Evolutionary conservation across 2,888 invertebrate genomes (phyloP).

Genomic region (Prenolepis imparis): DNA sequence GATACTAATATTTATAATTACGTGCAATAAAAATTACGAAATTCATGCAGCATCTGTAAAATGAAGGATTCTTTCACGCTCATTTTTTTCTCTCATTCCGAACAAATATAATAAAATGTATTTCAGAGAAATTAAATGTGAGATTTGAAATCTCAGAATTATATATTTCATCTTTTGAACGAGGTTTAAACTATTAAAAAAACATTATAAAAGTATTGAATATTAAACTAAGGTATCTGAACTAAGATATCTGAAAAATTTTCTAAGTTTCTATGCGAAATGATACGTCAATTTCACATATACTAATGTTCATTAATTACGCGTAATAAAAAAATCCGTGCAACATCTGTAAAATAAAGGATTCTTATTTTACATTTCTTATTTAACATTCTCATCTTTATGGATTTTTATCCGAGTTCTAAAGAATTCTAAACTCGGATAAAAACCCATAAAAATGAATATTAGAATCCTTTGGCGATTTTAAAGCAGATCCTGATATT

Average conservation of each 20-base stretch:
- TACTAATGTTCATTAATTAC: background rate
- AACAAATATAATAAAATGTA: too few relatives aligned
- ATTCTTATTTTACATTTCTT: too few relatives aligned
- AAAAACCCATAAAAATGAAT: too few relatives aligned
- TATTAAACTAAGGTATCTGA: background rate
- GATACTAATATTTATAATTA: too few relatives aligned
- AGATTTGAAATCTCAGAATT: too few relatives aligned
- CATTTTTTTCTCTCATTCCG: background rate
- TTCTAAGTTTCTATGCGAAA: background rate
- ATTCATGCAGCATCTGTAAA: too few relatives aligned
- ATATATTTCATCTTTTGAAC: background rate
- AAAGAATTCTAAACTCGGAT: too few relatives aligned
- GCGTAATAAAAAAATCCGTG: background rate
- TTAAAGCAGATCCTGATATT: slow-evolving; percentile 4
- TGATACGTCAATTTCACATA: background rate
- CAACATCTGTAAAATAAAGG: background rate
- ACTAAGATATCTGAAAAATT: too few relatives aligned
- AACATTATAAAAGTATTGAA: background rate
- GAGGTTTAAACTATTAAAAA: background rate
- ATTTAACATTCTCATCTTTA: background rate
- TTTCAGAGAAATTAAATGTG: too few relatives aligned
- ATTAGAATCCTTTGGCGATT: background rate
- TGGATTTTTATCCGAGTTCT: slow-evolving; percentile 12
- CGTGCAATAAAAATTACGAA: too few relatives aligned
- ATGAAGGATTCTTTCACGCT: too few relatives aligned